Percentiles rank a stretch among this genome's conserved stretches.
Conservation (phyloP, 2,113 vertebrate genomes). For the Tamias sibiricus region DNA sequence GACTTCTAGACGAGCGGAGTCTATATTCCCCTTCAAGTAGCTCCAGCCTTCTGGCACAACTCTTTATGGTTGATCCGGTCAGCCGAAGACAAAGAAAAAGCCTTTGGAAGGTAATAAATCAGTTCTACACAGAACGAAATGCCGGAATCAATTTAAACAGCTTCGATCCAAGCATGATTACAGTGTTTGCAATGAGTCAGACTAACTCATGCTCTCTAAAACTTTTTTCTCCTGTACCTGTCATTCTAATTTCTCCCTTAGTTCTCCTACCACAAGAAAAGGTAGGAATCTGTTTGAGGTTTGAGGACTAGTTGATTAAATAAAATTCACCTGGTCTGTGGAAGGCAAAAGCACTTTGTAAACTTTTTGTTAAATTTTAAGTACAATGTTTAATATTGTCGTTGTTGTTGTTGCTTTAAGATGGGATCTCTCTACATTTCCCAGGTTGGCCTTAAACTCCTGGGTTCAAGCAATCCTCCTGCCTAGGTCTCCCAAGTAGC, state of each 20-base stretch:
- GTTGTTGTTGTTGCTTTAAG: not conserved
- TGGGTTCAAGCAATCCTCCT: not conserved
- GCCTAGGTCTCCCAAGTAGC: not conserved
- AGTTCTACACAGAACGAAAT: not conserved
- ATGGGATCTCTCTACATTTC: not conserved
- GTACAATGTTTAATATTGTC: not conserved
- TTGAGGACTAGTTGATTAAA: constrained; percentile 23
- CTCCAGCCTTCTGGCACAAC: not conserved
- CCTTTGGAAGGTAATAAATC: constrained; percentile 23
- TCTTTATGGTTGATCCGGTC: not conserved
- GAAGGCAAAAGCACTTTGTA: constrained; percentile 11
- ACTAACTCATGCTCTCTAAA: not conserved
- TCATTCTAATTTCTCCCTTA: not conserved
- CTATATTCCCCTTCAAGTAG: not conserved
- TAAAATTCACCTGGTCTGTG: not conserved
- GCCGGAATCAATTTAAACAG: not conserved
- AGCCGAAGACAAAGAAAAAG: not conserved
- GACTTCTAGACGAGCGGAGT: not conserved
- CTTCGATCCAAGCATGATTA: not conserved
- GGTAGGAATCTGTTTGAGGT: not conserved
- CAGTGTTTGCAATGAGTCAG: not conserved
- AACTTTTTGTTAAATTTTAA: not conserved
- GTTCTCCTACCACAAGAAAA: not conserved
- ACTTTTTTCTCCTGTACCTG: not conserved
- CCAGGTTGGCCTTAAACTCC: not conserved